Percentiles rank a stretch among this genome's conserved stretches.
These are phyloP conservation scores for Caenorhabditis angaria DNA, from an alignment of 2,888 invertebrate species.

Conservation along the genomic window DNA sequence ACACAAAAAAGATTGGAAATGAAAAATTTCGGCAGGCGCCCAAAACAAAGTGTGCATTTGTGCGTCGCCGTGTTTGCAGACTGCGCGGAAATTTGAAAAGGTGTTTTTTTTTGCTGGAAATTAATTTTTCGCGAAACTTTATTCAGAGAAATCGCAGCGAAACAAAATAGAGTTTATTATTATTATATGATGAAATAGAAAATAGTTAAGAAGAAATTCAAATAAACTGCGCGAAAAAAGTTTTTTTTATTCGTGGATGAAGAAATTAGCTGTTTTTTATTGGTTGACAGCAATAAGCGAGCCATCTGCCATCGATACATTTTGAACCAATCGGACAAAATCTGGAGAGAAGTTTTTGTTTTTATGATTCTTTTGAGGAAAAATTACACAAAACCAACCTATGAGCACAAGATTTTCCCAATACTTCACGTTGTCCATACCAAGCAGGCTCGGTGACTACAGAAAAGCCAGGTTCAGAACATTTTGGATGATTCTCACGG, in stretches of 20 bases:
- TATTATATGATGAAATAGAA: background rate
- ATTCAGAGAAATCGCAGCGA: background rate
- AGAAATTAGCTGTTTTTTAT: background rate
- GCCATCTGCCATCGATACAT: conserved; percentile 44
- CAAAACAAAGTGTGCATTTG: too few species aligned
- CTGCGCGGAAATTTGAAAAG: conserved; percentile 1
- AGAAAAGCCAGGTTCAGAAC: conserved; percentile 13
- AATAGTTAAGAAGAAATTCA: background rate
- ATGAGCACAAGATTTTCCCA: conserved; percentile 33
- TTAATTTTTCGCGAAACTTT: background rate
- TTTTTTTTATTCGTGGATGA: background rate
- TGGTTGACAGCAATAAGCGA: conserved; percentile 41
- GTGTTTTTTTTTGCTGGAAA: background rate
- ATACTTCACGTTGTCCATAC: conserved; percentile 33
- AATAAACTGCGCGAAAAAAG: background rate
- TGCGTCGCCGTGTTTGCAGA: too few species aligned
- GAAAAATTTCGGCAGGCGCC: background rate
- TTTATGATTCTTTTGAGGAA: background rate
- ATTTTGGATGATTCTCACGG: conserved; percentile 29
- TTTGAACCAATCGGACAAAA: conserved; percentile 40
- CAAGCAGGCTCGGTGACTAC: conserved; percentile 38
- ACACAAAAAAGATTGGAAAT: background rate
- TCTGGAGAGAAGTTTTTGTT: conserved; percentile 12
- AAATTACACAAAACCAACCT: conserved; percentile 6
- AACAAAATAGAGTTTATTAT: background rate